Evolutionary conservation across 2,113 vertebrate genomes (phyloP).

Genomic region (Ariopsis seemanni): DNA sequence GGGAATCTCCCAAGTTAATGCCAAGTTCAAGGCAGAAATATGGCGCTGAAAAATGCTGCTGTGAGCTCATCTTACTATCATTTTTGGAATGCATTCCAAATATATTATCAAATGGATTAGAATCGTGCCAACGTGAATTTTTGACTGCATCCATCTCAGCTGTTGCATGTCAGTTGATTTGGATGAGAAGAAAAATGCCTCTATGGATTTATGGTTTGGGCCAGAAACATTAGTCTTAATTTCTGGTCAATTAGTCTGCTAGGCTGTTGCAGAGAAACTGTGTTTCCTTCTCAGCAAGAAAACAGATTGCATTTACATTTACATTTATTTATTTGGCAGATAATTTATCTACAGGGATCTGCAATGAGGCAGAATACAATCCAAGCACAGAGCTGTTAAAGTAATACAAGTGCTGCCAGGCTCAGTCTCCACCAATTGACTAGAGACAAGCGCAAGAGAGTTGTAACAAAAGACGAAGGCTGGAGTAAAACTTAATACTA

Average conservation of each 20-base stretch:
- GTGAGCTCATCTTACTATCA: neutral
- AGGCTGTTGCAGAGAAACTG: neutral
- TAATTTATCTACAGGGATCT: neutral
- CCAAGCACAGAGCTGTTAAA: neutral
- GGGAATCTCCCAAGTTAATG: neutral
- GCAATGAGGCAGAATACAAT: slow-evolving; percentile 2
- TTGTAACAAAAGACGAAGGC: neutral
- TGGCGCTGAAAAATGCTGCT: neutral
- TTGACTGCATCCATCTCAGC: neutral
- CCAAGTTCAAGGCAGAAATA: slow-evolving; percentile 7
- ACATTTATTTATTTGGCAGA: neutral
- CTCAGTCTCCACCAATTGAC: neutral
- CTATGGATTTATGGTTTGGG: neutral
- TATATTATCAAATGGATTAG: neutral
- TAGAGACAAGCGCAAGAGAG: neutral
- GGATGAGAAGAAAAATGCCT: neutral
- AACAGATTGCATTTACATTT: slow-evolving; percentile 6
- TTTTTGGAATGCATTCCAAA: slow-evolving; percentile 2
- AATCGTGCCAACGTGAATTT: neutral
- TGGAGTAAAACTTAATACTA: neutral
- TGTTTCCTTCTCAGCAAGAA: slow-evolving; percentile 20
- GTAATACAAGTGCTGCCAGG: neutral
- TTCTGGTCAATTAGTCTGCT: slow-evolving; percentile 7
- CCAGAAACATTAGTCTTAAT: slow-evolving; percentile 15
- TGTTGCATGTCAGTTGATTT: neutral